Base-by-base conservation (phyloP, 1,140 invertebrate species). In the Carcinoscorpius rotundicauda region DNA sequence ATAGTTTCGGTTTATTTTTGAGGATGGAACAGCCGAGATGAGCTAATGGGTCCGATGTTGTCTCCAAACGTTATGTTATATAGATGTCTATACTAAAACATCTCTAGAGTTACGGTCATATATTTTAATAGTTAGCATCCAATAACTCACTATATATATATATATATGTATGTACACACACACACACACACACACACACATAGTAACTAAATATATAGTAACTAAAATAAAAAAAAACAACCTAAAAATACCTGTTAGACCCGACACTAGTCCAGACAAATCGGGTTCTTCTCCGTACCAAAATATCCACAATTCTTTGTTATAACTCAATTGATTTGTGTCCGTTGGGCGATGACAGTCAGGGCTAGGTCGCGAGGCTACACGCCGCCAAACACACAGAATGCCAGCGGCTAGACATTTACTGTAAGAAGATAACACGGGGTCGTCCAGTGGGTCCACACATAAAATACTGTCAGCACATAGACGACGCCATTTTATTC, bases 241-340 rank as follows among this genome's bases (percentile, higher is more conserved):
- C 29, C 29, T 29, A 29, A 29, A 29, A 29, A 29, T 83, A 71
- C 87, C 87, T 75, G 82, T 85, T 61, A 95, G 83, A 62, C 82
- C 80, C 64, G 76, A 71, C 9, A 83, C 70, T 49, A 82, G 70
- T 51, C 74, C 75, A 49, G 73, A 71, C 50, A 82, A 69, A 77
- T 94, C 89, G 50, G 93, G 93, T 79, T 97, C 91, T 77, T 97
- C 92, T 73, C 94, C 94, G 81, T 98, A 98, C 94, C 95, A 98
- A 81, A 98, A 98, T 74, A 98, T 91, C 96, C 95, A 98, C 10
- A 98, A 83, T 78, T 98, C 94, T 81, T 97, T 97, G 60, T 67
- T 71, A 68, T 72, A 69, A 56, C 61, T 63, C 64, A 67, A 60
- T 49, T 66, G 64, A 65, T 65, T 69, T 29, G 60, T 52, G 58